Conservation (phyloP, 2,113 vertebrate species). For the Oostethus manadensis region DNA sequence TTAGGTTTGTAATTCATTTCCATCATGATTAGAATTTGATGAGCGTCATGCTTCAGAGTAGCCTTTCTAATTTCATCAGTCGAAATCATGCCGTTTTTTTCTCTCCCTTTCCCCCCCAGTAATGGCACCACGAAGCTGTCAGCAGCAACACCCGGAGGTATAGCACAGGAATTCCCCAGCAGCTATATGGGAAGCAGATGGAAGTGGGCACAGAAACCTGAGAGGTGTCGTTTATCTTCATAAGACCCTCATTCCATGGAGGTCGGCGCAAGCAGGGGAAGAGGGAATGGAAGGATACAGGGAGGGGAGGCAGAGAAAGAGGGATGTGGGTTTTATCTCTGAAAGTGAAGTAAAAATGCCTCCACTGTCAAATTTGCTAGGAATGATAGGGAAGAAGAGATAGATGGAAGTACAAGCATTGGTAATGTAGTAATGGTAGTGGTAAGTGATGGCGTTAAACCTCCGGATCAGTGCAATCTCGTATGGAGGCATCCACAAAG, state of each 20-base stretch:
- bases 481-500: no score
- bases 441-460: not conserved
- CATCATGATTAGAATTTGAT: slow-evolving; percentile 38
- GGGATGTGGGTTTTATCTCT: slow-evolving; percentile 45
- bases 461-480: not conserved
- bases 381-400: slow-evolving; percentile 19
- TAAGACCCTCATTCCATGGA: slow-evolving; percentile 36
- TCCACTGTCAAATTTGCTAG: slow-evolving; percentile 20
- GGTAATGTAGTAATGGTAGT: not conserved
- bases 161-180: slow-evolving; percentile 32
- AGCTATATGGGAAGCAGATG: slow-evolving; percentile 31
- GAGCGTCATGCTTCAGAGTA: slow-evolving; percentile 22
- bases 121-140: slow-evolving; percentile 17
- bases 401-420: slow-evolving; percentile 12
- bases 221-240: slow-evolving; percentile 54
- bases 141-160: slow-evolving; percentile 7
- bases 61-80: slow-evolving; percentile 22
- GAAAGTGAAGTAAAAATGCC: slow-evolving; percentile 32
- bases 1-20: slow-evolving; percentile 36
- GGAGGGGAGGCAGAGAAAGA: slow-evolving; percentile 9
- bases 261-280: slow-evolving; percentile 16
- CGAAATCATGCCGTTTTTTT: not conserved
- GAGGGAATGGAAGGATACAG: slow-evolving; percentile 14
- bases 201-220: slow-evolving; percentile 22
- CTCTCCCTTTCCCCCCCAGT: not conserved